These are phyloP conservation scores for Clarias macrocephalus DNA, from an alignment of 2,113 vertebrate genomes.

Conservation along the genomic window DNA sequence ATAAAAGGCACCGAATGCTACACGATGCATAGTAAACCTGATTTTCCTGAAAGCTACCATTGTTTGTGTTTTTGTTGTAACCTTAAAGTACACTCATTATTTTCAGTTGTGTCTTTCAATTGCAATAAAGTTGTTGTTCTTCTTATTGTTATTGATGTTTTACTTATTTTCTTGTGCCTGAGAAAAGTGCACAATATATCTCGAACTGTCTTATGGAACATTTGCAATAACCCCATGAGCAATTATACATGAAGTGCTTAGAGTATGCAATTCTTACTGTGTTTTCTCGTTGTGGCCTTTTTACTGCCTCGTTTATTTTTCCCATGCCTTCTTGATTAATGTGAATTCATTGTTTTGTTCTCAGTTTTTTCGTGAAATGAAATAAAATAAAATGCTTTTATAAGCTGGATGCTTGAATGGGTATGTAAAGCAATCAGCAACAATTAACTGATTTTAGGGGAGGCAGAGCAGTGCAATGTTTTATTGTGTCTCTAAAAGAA, in stretches of 20 bases:
- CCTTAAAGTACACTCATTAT: too few species aligned
- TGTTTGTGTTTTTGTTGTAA: too few species aligned
- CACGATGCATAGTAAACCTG: too few species aligned
- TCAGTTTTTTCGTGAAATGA: background rate
- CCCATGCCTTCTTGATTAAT: background rate
- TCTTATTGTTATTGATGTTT: background rate
- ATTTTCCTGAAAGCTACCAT: too few species aligned
- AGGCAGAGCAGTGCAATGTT: background rate
- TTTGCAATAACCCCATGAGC: background rate
- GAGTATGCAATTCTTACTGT: background rate
- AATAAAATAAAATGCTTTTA: constrained; percentile 23
- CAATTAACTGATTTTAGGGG: background rate
- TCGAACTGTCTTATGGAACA: background rate
- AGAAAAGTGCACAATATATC: constrained; percentile 1
- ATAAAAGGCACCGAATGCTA: too few species aligned
- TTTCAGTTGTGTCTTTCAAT: background rate
- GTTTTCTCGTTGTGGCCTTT: constrained; percentile 8
- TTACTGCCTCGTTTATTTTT: background rate
- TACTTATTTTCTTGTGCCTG: background rate
- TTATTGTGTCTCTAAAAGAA: background rate
- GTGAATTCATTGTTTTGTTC: background rate
- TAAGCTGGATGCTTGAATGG: background rate
- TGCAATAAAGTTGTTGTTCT: background rate
- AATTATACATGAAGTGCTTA: background rate
- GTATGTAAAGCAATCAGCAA: background rate